These are phyloP conservation scores for Drosophila simulans DNA, from an alignment of 1,140 invertebrate genomes.

Conservation along the genomic window DNA sequence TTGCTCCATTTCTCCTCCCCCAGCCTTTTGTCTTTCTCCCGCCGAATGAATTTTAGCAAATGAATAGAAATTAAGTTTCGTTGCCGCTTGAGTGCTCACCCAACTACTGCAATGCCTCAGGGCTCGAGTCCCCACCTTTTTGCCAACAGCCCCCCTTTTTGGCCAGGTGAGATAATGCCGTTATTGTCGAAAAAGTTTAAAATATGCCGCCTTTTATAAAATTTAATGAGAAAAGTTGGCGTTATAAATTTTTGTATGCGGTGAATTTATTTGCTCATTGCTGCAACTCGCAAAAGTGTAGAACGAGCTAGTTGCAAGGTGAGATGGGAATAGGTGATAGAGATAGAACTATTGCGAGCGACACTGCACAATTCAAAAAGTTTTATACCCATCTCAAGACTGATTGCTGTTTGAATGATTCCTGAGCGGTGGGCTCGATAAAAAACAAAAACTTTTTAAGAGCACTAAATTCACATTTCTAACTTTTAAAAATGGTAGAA, in stretches of 20 bases:
- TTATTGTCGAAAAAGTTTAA: conserved; percentile 83
- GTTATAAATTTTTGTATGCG: conserved; percentile 82
- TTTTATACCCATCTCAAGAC: conserved; percentile 33
- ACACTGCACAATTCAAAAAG: conserved; percentile 50
- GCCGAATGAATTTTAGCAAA: conserved; percentile 75
- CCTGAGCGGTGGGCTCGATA: conserved; percentile 17
- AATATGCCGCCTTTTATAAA: conserved; percentile 83
- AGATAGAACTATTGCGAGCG: conserved; percentile 1
- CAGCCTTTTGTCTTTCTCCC: conserved; percentile 16
- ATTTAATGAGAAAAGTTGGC: conserved; percentile 83
- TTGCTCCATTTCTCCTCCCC: conserved; percentile 2
- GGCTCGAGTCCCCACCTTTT: neutral
- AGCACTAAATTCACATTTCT: neutral
- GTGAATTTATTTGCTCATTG: conserved; percentile 75
- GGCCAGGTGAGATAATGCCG: conserved; percentile 73
- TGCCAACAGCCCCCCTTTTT: neutral
- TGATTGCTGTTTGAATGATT: conserved; percentile 56
- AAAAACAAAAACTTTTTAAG: conserved; percentile 3
- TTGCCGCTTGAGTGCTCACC: conserved; percentile 69
- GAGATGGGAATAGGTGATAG: neutral
- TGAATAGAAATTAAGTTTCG: conserved; percentile 82
- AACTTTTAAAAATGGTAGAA: neutral
- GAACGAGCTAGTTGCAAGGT: neutral
- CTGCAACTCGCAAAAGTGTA: conserved; percentile 29
- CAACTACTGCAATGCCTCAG: conserved; percentile 70